A percentile compares a stretch with the other conserved stretches of the same genome.
phyloP scores from a whole-genome alignment of 1,140 invertebrate genomes.

The Cydia pomonella region DNA sequence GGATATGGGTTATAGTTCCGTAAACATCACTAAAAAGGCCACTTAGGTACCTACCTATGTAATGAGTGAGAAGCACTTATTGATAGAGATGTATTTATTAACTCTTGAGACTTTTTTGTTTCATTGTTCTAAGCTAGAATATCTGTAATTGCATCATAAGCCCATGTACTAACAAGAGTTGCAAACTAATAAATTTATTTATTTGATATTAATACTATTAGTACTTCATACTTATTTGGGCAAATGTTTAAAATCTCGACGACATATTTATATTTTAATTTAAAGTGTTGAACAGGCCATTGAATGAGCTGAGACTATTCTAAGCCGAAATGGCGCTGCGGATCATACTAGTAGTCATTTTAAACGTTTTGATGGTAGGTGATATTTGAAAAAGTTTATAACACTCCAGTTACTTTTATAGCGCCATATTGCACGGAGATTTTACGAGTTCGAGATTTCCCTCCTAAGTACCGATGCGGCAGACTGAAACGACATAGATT shows the following conservation, averaged over 20 bases:
- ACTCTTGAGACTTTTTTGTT: neutral
- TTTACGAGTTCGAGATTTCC: conserved; percentile 4
- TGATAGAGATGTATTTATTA: neutral
- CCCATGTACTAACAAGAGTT: neutral
- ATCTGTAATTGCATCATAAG: neutral
- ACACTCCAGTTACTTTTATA: conserved; percentile 4
- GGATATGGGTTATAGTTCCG: conserved; percentile 4
- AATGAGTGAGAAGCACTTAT: neutral
- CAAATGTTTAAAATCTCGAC: neutral
- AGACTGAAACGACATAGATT: conserved; percentile 20
- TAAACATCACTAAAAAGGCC: neutral
- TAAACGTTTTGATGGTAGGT: neutral
- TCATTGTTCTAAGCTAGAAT: neutral
- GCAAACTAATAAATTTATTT: neutral
- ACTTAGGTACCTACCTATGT: neutral
- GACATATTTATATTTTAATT: neutral
- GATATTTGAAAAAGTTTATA: neutral
- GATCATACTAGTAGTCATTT: too few species aligned
- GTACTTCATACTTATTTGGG: too few species aligned
- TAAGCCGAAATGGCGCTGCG: neutral
- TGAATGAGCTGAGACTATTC: neutral
- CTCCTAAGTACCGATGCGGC: neutral
- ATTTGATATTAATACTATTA: too few species aligned
- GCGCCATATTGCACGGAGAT: neutral
- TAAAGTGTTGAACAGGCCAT: neutral